Evolutionary conservation across 2,113 vertebrate species (phyloP), one percentile per base, ranked within the genome.

Genomic region (Nothocercus nigrocapillus): DNA sequence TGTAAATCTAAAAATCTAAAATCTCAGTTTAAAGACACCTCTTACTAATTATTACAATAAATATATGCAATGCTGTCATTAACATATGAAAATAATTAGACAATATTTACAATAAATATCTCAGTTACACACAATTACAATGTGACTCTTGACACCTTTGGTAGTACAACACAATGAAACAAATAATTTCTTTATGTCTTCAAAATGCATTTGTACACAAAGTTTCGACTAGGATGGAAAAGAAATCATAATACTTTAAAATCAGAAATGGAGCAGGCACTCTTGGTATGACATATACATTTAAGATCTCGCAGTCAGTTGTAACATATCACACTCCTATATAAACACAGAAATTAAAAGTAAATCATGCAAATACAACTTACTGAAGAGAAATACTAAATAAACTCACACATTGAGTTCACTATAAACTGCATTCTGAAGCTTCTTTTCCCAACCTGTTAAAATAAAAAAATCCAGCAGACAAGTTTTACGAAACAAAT

Each of bases 341-440:
- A 78, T 51, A 85, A n/a, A 96, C 56, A 93, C 80, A 92, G 18
- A 15, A 77, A 92, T 36, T 44, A 49, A 47, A 87, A 94, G 34
- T 25, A 83, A 82, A 83, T 70, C 27, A 84, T 56, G 10, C 7
- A 1, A 86, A 20, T 6, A 82, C 51, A 69, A 49, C 38, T 76
- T 78, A 81, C 36, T 81, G 84, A 84, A 88, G 45, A 72, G 89
- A 89, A 88, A 92, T 40, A 89, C 20, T 89, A 73, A 94, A 95
- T 82, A 97, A 93, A 98, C 99, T 99, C 97, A 99, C 99, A 99
- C 96, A 6, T 97, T 99, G 79, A 99, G 98, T 85, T 99, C 99
- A 92, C 98, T 99, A 96, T 99, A 99, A 78, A 99, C 99, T 68
- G 99, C 99, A 98, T 99, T 99, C 97, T 99, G 99, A 81, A 99